phyloP scores from a whole-genome alignment of 2,888 invertebrate genomes.

The Eurytoma californica region DNA sequence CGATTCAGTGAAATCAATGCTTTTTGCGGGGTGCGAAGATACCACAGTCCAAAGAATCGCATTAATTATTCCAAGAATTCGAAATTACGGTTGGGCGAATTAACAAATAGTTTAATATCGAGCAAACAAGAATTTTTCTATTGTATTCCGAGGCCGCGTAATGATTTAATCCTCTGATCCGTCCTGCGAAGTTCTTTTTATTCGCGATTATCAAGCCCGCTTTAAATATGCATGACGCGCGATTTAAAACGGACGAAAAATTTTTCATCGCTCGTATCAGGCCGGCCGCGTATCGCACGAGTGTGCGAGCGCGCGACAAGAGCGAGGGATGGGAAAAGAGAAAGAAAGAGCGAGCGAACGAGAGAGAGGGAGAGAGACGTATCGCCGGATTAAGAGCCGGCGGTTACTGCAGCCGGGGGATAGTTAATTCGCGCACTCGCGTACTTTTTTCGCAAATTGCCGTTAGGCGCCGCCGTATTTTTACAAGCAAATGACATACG shows the following conservation, averaged over 20 bases:
- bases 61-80: not conserved
- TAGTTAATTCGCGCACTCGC: constrained; percentile 64
- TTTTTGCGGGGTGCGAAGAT: not conserved
- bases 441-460: constrained; percentile 64
- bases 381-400: constrained; percentile 52
- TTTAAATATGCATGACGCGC: constrained; percentile 53
- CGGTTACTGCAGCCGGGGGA: constrained; percentile 25
- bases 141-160: constrained; percentile 16
- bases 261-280: constrained; percentile 42
- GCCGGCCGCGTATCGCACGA: constrained; percentile 8
- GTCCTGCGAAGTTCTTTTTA: constrained; percentile 9
- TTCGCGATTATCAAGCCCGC: constrained; percentile 39
- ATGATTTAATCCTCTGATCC: constrained; percentile 49
- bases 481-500: constrained; percentile 69
- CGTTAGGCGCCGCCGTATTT: constrained; percentile 67
- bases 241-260: constrained; percentile 43
- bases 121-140: constrained; percentile 35
- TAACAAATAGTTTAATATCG: constrained; percentile 12
- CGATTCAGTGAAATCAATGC: not conserved
- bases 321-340: constrained; percentile 22
- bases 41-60: not conserved
- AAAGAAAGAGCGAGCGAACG: constrained; percentile 32
- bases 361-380: constrained; percentile 37
- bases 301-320: constrained; percentile 3
- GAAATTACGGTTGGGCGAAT: not conserved